These are phyloP conservation scores for Drosophila azteca DNA, from an alignment of 1,140 invertebrate genomes.

Conservation along the genomic window DNA sequence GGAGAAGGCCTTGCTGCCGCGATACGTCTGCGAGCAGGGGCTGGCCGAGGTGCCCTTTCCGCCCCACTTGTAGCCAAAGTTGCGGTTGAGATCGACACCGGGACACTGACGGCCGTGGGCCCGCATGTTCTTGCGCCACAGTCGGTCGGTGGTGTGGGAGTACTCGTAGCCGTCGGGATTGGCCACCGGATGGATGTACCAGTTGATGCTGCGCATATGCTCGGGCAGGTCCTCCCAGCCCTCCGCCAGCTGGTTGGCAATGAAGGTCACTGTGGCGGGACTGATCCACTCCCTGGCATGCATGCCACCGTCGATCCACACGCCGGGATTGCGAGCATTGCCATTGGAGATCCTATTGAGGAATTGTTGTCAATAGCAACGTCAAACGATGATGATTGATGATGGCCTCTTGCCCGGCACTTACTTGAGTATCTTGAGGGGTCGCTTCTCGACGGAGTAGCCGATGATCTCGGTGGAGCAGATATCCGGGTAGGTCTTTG, in stretches of 20 bases:
- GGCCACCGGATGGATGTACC: constrained; percentile 91
- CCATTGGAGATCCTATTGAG: constrained; percentile 86
- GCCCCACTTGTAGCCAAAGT: constrained; percentile 93
- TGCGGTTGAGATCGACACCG: constrained; percentile 92
- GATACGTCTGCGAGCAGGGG: constrained; percentile 95
- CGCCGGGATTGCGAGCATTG: constrained; percentile 85
- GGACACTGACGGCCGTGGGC: constrained; percentile 86
- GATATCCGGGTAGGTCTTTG: constrained; percentile 88
- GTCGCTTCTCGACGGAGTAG: constrained; percentile 89
- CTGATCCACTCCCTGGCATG: constrained; percentile 97
- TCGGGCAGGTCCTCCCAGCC: constrained; percentile 88
- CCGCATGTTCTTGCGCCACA: constrained; percentile 93
- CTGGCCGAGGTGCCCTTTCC: constrained; percentile 92
- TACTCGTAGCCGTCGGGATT: constrained; percentile 96
- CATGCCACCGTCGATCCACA: constrained; percentile 91
- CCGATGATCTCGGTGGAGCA: constrained; percentile 90
- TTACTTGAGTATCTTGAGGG: constrained; percentile 88
- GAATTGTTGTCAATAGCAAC: too few relatives aligned
- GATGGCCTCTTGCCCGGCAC: constrained; percentile 1
- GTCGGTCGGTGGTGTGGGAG: constrained; percentile 88
- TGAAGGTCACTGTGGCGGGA: constrained; percentile 92
- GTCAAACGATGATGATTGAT: too few relatives aligned
- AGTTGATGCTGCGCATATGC: constrained; percentile 91
- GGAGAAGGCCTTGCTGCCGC: constrained; percentile 94
- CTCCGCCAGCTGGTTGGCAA: constrained; percentile 91